phyloP scores from a whole-genome alignment of 1,140 invertebrate genomes.

The Lineus longissimus region DNA sequence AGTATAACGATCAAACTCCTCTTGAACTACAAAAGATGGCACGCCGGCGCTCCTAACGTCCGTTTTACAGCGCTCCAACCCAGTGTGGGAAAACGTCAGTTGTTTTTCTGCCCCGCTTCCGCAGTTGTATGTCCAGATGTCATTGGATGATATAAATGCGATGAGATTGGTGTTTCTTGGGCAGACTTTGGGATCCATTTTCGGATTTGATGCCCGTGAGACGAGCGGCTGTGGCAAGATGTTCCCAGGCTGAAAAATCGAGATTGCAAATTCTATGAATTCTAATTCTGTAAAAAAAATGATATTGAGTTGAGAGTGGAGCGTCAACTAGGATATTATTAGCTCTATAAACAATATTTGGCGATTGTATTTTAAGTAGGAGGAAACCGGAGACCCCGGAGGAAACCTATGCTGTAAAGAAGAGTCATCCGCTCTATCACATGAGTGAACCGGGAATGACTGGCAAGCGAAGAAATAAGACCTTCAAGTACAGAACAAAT shows the following conservation, averaged over 20 bases:
- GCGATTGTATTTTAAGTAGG: no score
- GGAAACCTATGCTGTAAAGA: no score
- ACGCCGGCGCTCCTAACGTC: constrained; percentile 73
- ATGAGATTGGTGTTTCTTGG: constrained; percentile 80
- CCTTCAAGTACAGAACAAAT: no score
- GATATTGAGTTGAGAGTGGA: no score
- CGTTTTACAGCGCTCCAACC: constrained; percentile 33
- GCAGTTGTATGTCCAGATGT: constrained; percentile 82
- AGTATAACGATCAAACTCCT: constrained; percentile 93
- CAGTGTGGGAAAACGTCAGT: constrained; percentile 79
- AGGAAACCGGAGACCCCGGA: no score
- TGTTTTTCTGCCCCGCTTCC: constrained; percentile 56
- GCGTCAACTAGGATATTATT: no score
- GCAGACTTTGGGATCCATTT: constrained; percentile 86
- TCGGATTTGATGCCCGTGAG: constrained; percentile 54
- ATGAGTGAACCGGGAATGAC: no score
- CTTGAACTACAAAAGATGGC: constrained; percentile 96
- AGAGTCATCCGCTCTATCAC: no score
- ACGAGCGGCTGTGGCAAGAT: not conserved
- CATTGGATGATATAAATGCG: constrained; percentile 83
- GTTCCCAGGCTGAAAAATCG: constrained; percentile 3
- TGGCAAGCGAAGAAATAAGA: no score
- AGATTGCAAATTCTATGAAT: constrained; percentile 20
- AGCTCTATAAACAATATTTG: no score
- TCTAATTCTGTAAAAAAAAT: constrained; percentile 3